Evolutionary conservation across 2,888 invertebrate genomes (phyloP).

Genomic region (Platypus cylindrus): DNA sequence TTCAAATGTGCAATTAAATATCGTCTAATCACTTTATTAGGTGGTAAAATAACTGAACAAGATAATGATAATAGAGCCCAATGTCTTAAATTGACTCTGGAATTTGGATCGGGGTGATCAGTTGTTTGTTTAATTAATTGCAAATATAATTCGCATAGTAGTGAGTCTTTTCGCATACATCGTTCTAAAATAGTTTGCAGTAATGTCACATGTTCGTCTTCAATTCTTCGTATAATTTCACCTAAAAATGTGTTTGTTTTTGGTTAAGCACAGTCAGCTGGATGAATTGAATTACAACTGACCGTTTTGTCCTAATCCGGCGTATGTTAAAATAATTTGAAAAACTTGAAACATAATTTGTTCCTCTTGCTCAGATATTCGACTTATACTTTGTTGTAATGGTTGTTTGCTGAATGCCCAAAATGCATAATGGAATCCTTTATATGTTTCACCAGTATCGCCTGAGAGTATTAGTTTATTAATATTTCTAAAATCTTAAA

Average conservation of each 20-base stretch:
- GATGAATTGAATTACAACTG: no score
- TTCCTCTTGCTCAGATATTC: slow-evolving; percentile 76
- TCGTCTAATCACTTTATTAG: slow-evolving; percentile 72
- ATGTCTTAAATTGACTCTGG: slow-evolving; percentile 74
- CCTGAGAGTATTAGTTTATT: slow-evolving; percentile 20
- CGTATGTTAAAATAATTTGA: slow-evolving; percentile 78
- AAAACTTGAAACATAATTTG: slow-evolving; percentile 80
- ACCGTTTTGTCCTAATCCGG: slow-evolving; percentile 64
- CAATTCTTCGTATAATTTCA: slow-evolving; percentile 54
- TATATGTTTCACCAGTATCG: slow-evolving; percentile 71
- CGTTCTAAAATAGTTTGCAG: slow-evolving; percentile 83
- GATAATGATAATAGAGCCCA: slow-evolving; percentile 81
- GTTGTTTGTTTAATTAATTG: slow-evolving; percentile 88
- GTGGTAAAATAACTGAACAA: slow-evolving; percentile 74
- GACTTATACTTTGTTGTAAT: slow-evolving; percentile 70
- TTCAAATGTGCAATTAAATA: slow-evolving; percentile 83
- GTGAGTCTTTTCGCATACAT: slow-evolving; percentile 78
- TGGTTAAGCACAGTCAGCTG: no score
- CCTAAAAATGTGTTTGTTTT: no score
- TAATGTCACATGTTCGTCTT: slow-evolving; percentile 78
- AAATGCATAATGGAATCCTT: slow-evolving; percentile 72
- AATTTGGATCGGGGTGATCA: slow-evolving; percentile 80
- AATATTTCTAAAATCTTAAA: background rate
- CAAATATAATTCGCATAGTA: slow-evolving; percentile 80
- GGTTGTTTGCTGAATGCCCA: slow-evolving; percentile 83